phyloP scores from a whole-genome alignment of 2,113 vertebrate genomes.

The Fulmarus glacialis region DNA sequence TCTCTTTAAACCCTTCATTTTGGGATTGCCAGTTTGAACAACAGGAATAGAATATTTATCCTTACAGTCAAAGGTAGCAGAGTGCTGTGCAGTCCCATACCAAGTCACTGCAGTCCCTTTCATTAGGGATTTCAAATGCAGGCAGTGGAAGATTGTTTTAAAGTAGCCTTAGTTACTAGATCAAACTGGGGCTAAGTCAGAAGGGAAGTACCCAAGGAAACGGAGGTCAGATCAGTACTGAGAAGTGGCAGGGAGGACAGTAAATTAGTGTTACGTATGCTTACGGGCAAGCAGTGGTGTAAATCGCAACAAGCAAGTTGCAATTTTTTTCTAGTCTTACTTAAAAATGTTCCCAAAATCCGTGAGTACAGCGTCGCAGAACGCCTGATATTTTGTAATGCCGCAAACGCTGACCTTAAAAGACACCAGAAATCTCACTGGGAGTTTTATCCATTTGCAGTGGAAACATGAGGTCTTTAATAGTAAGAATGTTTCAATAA shows the following conservation, averaged over 20 bases:
- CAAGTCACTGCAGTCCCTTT: background rate
- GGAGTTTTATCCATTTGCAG: slow-evolving; percentile 15
- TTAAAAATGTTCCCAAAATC: slow-evolving; percentile 25
- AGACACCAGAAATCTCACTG: slow-evolving; percentile 33
- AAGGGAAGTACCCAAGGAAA: background rate
- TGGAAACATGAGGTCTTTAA: slow-evolving; percentile 50
- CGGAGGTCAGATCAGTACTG: background rate
- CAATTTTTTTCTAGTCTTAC: background rate
- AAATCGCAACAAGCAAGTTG: background rate
- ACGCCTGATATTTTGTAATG: background rate
- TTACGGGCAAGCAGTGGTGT: background rate
- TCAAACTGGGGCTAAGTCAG: background rate
- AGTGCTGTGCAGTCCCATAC: background rate
- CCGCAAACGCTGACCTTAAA: slow-evolving; percentile 12
- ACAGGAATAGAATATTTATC: background rate
- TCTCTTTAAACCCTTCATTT: background rate
- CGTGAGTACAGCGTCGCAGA: background rate
- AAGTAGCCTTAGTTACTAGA: background rate
- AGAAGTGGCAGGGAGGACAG: background rate
- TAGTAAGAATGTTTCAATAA: slow-evolving; percentile 45
- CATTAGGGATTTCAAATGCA: background rate
- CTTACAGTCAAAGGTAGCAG: background rate
- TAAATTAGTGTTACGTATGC: background rate
- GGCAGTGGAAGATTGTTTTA: background rate
- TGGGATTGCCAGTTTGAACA: background rate